Base-by-base conservation (phyloP, 2,113 vertebrate genomes). In the Scophthalmus maximus region DNA sequence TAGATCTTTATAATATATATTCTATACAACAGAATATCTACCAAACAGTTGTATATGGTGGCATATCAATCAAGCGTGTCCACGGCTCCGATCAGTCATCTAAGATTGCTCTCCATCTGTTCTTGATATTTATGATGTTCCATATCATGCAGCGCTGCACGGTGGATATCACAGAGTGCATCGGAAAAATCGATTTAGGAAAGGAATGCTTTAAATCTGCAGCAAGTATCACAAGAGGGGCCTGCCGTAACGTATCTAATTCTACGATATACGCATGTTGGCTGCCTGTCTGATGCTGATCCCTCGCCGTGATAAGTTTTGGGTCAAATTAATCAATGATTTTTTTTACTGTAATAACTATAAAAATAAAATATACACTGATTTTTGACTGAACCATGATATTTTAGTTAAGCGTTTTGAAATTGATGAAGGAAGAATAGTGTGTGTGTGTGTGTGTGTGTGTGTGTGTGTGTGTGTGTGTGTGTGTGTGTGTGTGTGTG, bases 51-150 rank as follows among this genome's bases (percentile, higher is more conserved):
- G 6, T 47, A 47, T 34, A 15, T 42, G 30, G 50, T 32, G 2
- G 42, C 9, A 8, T 42, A 17, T 57, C 44, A 29, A 1, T 29
- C 25, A 42, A 2, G 17, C 23, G 47, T 26, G 36, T 6, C 25
- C 3, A 51, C 23, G 22, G 15, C 30, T 30, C 6, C n/a, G 23
- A 30, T 44, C n/a, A 0, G 22, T 44, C 40, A 51, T 68, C 56
- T 30, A 26, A 71, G 50, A 65, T n/a, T 56, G 8, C 49, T 47
- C 30, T 40, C 15, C 18, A 53, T 27, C 38, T 52, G 34, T 56
- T 22, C 18, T 20, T 46, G 17, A 61, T 68, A 29, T 68, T 36
- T 17, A 52, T 58, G 1, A 27, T 32, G 15, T 8, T 22, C 17
- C 14, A 26, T 1, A 30, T 23, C 38, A 47, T 25, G 6, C 30